phyloP scores from a whole-genome alignment of 2,113 vertebrate species.

The Struthio camelus region DNA sequence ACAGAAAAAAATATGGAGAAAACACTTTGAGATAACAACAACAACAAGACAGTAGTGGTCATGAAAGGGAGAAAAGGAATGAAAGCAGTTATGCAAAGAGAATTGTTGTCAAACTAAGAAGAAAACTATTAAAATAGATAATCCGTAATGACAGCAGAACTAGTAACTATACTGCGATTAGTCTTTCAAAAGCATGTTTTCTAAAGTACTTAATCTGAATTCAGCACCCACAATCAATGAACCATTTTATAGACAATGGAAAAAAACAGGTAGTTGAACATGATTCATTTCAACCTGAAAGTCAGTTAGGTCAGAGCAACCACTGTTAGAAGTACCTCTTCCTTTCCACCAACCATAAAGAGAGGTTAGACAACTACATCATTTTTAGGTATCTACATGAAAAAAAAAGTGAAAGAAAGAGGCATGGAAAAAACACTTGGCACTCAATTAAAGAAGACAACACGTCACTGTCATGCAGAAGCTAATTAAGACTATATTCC shows the following conservation, averaged over 20 bases:
- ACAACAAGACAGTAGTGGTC: not conserved
- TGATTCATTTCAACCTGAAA: not conserved
- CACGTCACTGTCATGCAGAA: not conserved
- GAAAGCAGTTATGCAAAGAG: not conserved
- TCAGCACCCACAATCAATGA: not conserved
- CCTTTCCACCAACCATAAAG: not conserved
- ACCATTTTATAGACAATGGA: rapidly evolving
- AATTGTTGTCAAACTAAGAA: not conserved
- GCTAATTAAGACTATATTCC: not conserved
- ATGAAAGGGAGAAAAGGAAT: not conserved
- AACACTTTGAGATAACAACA: not conserved
- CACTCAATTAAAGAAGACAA: not conserved
- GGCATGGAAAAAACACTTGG: not conserved
- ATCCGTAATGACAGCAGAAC: not conserved
- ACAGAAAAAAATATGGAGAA: not conserved
- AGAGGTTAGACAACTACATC: not conserved
- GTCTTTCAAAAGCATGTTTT: not conserved
- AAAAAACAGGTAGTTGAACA: not conserved
- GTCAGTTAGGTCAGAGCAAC: not conserved
- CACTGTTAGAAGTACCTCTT: not conserved
- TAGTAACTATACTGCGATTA: not conserved
- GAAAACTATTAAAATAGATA: not conserved
- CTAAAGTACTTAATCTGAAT: not conserved
- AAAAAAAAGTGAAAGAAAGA: not conserved
- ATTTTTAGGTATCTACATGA: not conserved